Conservation (phyloP, 2,113 vertebrate species). For the Scomber japonicus region DNA sequence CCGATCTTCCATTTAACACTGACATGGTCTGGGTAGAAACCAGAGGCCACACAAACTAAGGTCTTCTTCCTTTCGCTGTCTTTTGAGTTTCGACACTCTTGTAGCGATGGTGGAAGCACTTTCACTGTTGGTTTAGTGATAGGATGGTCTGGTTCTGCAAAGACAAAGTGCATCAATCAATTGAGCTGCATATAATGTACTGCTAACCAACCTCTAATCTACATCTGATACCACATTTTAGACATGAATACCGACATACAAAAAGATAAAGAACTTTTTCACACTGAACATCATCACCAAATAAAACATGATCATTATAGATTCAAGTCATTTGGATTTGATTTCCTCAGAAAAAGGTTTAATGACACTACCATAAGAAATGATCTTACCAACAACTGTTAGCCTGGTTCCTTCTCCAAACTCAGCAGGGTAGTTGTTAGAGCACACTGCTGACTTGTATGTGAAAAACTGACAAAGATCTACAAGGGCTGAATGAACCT, state of each 20-base stretch:
- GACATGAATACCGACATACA: too few relatives aligned
- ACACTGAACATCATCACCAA: background rate
- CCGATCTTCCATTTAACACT: slow-evolving; percentile 85
- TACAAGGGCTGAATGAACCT: background rate
- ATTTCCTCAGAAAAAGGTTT: background rate
- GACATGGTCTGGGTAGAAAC: slow-evolving; percentile 93
- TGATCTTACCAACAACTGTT: slow-evolving; percentile 66
- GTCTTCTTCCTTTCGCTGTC: slow-evolving; percentile 81
- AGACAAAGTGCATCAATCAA: background rate
- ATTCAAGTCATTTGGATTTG: background rate
- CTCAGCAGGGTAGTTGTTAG: slow-evolving; percentile 44
- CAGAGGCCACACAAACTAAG: slow-evolving; percentile 87
- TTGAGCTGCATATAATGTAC: too few relatives aligned
- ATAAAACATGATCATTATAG: background rate
- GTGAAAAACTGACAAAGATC: slow-evolving; percentile 19
- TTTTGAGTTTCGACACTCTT: slow-evolving; percentile 69
- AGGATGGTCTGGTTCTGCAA: accelerated
- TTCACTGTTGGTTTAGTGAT: slow-evolving; percentile 66
- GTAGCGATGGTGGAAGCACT: slow-evolving; percentile 83
- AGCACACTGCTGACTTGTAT: slow-evolving; percentile 49
- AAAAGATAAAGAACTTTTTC: too few relatives aligned
- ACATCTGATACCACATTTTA: too few relatives aligned
- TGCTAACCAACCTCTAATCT: too few relatives aligned
- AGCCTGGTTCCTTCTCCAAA: slow-evolving; percentile 79
- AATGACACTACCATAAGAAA: too few relatives aligned